Conservation (phyloP, 2,888 invertebrate genomes). For the Conomelus anceps region DNA sequence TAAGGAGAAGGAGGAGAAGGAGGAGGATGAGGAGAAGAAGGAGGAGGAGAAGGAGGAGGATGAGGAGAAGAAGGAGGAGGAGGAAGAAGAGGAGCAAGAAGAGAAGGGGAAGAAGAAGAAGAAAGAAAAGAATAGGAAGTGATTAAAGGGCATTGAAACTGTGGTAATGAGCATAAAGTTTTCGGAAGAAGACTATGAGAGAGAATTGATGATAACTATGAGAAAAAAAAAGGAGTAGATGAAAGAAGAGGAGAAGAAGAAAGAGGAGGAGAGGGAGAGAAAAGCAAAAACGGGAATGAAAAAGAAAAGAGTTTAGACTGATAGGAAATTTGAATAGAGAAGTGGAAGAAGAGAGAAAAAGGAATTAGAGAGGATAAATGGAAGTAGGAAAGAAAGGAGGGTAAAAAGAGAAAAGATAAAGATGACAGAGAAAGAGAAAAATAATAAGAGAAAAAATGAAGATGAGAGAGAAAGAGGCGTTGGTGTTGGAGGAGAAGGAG, state of each 20-base stretch:
- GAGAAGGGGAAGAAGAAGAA: too few relatives aligned
- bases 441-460: background rate
- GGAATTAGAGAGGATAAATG: background rate
- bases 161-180: too few relatives aligned
- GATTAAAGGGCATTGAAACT: too few relatives aligned
- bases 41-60: background rate
- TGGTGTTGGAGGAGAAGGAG: background rate
- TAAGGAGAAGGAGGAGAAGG: background rate
- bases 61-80: too few relatives aligned
- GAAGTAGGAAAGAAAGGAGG: too few relatives aligned
- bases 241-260: background rate
- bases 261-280: background rate
- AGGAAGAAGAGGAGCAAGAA: too few relatives aligned
- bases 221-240: background rate
- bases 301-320: background rate
- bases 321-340: too few relatives aligned
- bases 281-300: background rate
- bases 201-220: background rate
- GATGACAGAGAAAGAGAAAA: background rate
- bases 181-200: too few relatives aligned
- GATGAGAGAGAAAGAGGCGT: too few relatives aligned
- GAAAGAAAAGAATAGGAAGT: too few relatives aligned
- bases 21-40: background rate
- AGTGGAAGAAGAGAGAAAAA: background rate
- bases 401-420: background rate